Evolutionary conservation across 1,140 invertebrate genomes (phyloP).

Genomic region (Lysiphlebus fabarum): DNA sequence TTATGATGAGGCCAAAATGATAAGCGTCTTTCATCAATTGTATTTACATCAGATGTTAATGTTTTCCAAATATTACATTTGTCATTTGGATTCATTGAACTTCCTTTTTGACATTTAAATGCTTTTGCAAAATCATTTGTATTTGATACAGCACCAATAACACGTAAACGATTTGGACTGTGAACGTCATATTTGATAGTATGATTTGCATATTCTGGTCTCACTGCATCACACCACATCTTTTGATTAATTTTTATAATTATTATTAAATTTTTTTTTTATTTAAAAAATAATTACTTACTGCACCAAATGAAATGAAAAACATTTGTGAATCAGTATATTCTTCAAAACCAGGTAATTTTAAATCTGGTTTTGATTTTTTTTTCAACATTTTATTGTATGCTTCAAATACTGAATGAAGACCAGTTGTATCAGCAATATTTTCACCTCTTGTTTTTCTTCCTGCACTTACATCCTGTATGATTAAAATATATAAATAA

Average conservation of each 20-base stretch:
- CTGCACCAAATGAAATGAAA: constrained; percentile 57
- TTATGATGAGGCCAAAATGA: not conserved
- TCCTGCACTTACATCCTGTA: not conserved
- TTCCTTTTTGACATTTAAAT: constrained; percentile 26
- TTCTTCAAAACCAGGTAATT: constrained; percentile 49
- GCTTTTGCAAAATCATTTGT: constrained; percentile 60
- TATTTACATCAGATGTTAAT: not conserved
- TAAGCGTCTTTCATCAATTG: not conserved
- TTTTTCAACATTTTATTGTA: constrained; percentile 25
- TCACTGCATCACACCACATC: constrained; percentile 50
- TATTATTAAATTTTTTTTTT: not conserved
- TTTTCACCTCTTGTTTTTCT: constrained; percentile 17
- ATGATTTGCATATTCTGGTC: constrained; percentile 49
- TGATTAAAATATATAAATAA: not conserved
- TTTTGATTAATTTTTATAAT: constrained; percentile 9
- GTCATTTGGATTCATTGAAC: constrained; percentile 26
- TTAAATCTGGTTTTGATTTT: constrained; percentile 11
- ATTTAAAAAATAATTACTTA: constrained; percentile 28
- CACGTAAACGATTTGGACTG: constrained; percentile 57
- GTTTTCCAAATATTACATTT: constrained; percentile 24
- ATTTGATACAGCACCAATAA: constrained; percentile 68
- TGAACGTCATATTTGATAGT: constrained; percentile 53
- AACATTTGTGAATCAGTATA: constrained; percentile 47
- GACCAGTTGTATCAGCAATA: constrained; percentile 59
- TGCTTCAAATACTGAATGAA: constrained; percentile 26